phyloP scores from a whole-genome alignment of 2,888 invertebrate genomes.

The Pterobdella sp. region DNA sequence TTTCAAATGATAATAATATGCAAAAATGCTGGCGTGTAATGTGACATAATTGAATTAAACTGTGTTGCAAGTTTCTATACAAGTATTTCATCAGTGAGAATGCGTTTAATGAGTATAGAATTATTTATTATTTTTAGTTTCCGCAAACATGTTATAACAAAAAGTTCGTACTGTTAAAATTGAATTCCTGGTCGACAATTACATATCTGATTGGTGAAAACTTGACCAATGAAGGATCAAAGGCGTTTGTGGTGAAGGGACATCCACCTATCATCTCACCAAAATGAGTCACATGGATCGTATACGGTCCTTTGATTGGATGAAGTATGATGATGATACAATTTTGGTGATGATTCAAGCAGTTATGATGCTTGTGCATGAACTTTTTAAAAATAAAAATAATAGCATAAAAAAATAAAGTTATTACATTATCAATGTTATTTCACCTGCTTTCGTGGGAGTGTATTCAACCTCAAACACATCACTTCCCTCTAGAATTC shows the following conservation, averaged over 20 bases:
- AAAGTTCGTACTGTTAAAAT: constrained; percentile 37
- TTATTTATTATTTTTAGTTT: no score
- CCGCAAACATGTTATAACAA: no score
- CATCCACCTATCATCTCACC: constrained; percentile 70
- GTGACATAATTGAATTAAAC: no score
- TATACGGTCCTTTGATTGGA: constrained; percentile 42
- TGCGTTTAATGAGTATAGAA: no score
- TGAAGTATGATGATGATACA: no score
- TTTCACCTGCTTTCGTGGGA: constrained; percentile 22
- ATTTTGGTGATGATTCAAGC: background rate
- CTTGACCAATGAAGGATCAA: constrained; percentile 53
- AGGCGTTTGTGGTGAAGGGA: constrained; percentile 89
- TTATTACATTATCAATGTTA: no score
- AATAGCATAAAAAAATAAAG: no score
- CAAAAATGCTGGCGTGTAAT: no score
- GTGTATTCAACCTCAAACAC: constrained; percentile 28
- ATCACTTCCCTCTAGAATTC: constrained; percentile 14
- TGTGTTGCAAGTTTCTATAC: no score
- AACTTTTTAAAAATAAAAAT: background rate
- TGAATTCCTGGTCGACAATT: constrained; percentile 28
- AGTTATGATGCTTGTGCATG: background rate
- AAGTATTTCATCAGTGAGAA: no score
- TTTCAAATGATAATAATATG: no score
- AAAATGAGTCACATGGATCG: constrained; percentile 48
- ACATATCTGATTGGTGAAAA: constrained; percentile 51